phyloP scores from a whole-genome alignment of 2,113 vertebrate genomes.

The Gorsachius goisagi region DNA sequence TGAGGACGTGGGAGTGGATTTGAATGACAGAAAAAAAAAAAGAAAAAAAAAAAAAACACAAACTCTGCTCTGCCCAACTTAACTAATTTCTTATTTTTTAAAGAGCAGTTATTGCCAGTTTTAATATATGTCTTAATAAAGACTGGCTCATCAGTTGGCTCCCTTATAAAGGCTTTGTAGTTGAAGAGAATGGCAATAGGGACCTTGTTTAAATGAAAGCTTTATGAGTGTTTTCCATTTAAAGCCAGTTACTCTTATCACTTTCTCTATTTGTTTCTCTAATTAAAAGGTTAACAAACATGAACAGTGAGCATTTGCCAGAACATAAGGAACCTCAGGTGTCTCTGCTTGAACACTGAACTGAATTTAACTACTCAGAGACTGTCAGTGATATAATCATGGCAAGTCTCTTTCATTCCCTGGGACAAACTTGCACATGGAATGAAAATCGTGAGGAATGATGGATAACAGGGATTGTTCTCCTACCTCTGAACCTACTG shows the following conservation, averaged over 20 bases:
- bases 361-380: neutral
- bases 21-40: neutral
- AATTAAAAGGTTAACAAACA: conserved; percentile 14
- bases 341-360: neutral
- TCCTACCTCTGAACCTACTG: neutral
- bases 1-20: neutral
- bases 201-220: neutral
- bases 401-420: neutral
- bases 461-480: neutral
- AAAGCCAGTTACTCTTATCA: neutral
- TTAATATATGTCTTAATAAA: neutral
- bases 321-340: neutral
- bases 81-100: neutral
- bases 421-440: neutral
- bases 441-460: neutral
- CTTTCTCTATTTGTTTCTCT: neutral
- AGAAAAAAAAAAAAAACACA: neutral
- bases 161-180: neutral
- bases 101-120: neutral
- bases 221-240: neutral
- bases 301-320: neutral
- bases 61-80: neutral
- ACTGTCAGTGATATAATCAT: neutral
- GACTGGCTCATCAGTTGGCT: neutral
- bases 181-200: neutral